Evolutionary conservation across 2,888 invertebrate genomes (phyloP).

Genomic region (Mimumesa dahlbomi): DNA sequence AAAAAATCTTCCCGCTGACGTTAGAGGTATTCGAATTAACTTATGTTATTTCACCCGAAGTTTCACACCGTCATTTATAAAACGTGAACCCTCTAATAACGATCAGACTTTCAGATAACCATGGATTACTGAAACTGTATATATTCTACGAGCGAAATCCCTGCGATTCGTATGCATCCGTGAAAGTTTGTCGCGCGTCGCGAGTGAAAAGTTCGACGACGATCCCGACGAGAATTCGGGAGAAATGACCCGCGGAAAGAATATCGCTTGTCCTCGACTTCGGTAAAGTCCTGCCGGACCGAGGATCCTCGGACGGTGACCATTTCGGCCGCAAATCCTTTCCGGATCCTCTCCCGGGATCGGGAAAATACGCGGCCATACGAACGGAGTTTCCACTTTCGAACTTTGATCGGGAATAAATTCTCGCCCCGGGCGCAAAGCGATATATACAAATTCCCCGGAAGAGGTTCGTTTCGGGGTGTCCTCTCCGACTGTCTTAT

Average conservation of each 20-base stretch:
- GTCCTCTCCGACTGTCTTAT: too few relatives aligned
- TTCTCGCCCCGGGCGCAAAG: slow-evolving; percentile 25
- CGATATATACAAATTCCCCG: slow-evolving; percentile 18
- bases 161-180: neutral
- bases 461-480: too few relatives aligned
- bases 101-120: neutral
- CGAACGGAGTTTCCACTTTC: slow-evolving; percentile 30
- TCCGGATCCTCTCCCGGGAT: slow-evolving; percentile 21
- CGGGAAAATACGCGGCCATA: slow-evolving; percentile 21
- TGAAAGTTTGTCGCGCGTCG: neutral
- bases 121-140: slow-evolving; percentile 1
- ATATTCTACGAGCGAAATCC: slow-evolving; percentile 1
- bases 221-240: slow-evolving; percentile 6
- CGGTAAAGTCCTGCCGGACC: slow-evolving; percentile 27
- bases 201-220: slow-evolving; percentile 45
- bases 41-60: too few relatives aligned
- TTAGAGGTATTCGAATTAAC: too few relatives aligned
- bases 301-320: slow-evolving; percentile 23
- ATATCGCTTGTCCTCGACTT: slow-evolving; percentile 47
- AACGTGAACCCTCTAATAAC: too few relatives aligned
- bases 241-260: slow-evolving; percentile 50
- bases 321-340: slow-evolving; percentile 49
- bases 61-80: too few relatives aligned
- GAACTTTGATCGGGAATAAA: slow-evolving; percentile 49
- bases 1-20: too few relatives aligned